These are phyloP conservation scores for Panopea generosa DNA, from an alignment of 2,888 invertebrate genomes.

Conservation along the genomic window DNA sequence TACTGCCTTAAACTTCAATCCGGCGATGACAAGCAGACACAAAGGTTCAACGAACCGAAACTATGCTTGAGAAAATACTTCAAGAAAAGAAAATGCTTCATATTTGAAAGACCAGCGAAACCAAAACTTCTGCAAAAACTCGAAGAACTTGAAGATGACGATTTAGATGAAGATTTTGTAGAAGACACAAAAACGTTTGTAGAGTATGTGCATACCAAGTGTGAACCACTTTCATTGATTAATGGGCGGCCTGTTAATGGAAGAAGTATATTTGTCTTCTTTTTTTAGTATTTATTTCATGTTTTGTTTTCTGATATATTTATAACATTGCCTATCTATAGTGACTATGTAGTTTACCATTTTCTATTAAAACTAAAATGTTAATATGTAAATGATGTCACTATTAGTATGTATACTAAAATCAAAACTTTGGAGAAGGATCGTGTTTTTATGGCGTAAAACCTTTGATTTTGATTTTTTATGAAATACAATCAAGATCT, in stretches of 20 bases:
- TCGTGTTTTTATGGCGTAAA: too few relatives aligned
- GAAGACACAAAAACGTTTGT: constrained; percentile 12
- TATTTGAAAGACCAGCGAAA: constrained; percentile 13
- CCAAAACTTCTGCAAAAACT: constrained; percentile 1
- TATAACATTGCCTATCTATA: too few relatives aligned
- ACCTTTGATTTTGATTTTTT: too few relatives aligned
- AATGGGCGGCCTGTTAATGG: constrained; percentile 18
- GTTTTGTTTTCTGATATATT: too few relatives aligned
- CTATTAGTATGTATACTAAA: too few relatives aligned
- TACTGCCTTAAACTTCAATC: neutral
- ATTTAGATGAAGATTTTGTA: constrained; percentile 16
- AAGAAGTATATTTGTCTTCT: constrained; percentile 19
- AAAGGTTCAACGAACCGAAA: constrained; percentile 15
- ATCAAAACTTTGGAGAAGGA: too few relatives aligned
- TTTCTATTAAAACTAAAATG: too few relatives aligned
- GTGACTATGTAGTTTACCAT: too few relatives aligned
- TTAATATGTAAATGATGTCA: too few relatives aligned
- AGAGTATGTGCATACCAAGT: neutral
- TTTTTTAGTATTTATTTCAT: too few relatives aligned
- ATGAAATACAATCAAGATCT: too few relatives aligned
- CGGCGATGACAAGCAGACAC: neutral
- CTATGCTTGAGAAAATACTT: constrained; percentile 24
- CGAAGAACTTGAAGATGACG: constrained; percentile 6
- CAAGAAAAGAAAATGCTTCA: too few relatives aligned
- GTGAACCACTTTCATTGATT: neutral